A percentile compares a stretch with the other conserved stretches of the same genome.
phyloP scores from a whole-genome alignment of 2,113 vertebrate species.

The Lasiurus borealis region DNA sequence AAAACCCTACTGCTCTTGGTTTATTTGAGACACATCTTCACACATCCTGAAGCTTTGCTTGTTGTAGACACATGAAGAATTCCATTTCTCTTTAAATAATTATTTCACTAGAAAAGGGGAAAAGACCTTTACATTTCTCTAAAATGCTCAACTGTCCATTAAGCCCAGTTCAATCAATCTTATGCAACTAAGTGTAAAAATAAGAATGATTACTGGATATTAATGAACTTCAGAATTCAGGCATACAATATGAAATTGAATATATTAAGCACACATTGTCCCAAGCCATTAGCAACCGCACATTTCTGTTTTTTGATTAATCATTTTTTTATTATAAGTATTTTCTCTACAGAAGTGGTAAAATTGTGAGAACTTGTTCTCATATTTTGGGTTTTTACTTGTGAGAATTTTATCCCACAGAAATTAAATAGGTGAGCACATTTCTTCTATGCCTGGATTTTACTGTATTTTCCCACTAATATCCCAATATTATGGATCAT shows the following conservation, averaged over 20 bases:
- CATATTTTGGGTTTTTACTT: neutral
- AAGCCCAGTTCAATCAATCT: slow-evolving; percentile 21
- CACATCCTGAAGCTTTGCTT: neutral
- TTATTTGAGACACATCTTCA: neutral
- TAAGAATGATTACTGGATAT: neutral
- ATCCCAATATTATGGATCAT: neutral
- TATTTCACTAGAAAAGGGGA: neutral
- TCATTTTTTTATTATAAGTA: neutral
- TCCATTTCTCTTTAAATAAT: neutral
- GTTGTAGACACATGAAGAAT: neutral
- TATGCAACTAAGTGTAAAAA: neutral
- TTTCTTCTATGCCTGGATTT: neutral
- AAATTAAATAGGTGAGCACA: neutral
- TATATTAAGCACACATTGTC: neutral
- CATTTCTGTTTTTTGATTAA: neutral
- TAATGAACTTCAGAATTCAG: neutral
- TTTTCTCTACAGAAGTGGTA: neutral
- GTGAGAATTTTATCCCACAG: slow-evolving; percentile 20
- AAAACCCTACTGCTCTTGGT: neutral
- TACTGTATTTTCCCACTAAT: neutral
- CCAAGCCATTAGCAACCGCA: neutral
- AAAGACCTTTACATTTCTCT: neutral
- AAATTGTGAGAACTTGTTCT: neutral
- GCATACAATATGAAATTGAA: neutral
- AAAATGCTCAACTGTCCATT: neutral